Percentiles rank a stretch among this genome's conserved stretches.
phyloP scores from a whole-genome alignment of 2,797 vertebrate species.

The Acanthornis magna region DNA sequence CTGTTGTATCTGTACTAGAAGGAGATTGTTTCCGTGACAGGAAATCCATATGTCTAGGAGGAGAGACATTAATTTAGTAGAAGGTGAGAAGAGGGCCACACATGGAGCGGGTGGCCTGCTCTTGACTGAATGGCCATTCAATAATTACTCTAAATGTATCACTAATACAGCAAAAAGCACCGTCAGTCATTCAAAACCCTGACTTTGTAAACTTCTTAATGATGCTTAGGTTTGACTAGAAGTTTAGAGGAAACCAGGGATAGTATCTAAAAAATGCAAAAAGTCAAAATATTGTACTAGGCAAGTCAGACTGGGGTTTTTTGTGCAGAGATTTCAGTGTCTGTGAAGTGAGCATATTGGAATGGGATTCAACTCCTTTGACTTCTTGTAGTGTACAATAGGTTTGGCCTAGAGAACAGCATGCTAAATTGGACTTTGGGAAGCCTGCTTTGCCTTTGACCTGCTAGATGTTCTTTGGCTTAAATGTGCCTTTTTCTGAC shows the following conservation, averaged over 20 bases:
- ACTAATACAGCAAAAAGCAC: slow-evolving; percentile 16
- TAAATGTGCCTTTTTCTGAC: not conserved
- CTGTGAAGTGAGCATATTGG: not conserved
- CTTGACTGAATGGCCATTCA: slow-evolving; percentile 16
- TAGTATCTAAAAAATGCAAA: not conserved
- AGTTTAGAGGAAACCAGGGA: not conserved
- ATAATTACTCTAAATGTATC: slow-evolving; percentile 42
- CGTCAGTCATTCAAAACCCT: not conserved
- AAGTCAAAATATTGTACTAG: not conserved
- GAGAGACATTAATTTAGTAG: slow-evolving; percentile 47
- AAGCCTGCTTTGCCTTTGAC: not conserved
- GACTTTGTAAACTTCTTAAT: slow-evolving; percentile 32
- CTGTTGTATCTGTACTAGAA: slow-evolving; percentile 13
- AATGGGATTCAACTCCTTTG: not conserved
- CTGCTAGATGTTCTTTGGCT: not conserved
- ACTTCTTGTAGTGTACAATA: not conserved
- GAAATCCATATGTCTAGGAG: slow-evolving; percentile 61
- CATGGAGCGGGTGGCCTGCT: slow-evolving; percentile 4
- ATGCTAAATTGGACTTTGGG: not conserved
- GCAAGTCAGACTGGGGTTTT: not conserved
- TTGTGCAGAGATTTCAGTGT: not conserved
- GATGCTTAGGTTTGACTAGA: slow-evolving; percentile 7
- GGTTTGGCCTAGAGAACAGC: not conserved
- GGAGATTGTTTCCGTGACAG: slow-evolving; percentile 61
- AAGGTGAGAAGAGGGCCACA: slow-evolving; percentile 55